These are phyloP conservation scores for Blastobasis lacticolella DNA, from an alignment of 2,888 invertebrate species.

Conservation along the genomic window DNA sequence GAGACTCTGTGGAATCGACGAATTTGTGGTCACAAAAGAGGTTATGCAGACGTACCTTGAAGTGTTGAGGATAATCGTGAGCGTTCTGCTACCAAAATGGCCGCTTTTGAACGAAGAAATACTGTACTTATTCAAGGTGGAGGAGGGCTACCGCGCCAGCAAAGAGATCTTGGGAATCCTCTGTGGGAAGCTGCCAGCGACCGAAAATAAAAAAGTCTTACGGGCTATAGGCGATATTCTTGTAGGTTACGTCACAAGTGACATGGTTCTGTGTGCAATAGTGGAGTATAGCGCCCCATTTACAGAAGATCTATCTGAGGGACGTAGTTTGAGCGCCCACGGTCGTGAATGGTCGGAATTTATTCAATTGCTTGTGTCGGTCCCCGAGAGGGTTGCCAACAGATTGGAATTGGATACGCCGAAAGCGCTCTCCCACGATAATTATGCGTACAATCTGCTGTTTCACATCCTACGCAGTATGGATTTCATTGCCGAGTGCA, in stretches of 20 bases:
- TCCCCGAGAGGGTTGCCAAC: slow-evolving; percentile 84
- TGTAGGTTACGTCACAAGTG: slow-evolving; percentile 68
- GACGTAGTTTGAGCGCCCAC: slow-evolving; percentile 12
- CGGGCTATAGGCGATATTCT: slow-evolving; percentile 54
- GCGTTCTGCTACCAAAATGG: slow-evolving; percentile 73
- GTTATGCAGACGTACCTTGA: slow-evolving; percentile 61
- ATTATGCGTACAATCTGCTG: slow-evolving; percentile 74
- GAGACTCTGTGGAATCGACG: slow-evolving; percentile 74
- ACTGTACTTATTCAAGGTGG: slow-evolving; percentile 63
- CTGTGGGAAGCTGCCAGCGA: slow-evolving; percentile 60
- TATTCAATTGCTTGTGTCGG: slow-evolving; percentile 76
- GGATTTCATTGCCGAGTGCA: slow-evolving; percentile 72
- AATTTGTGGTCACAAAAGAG: slow-evolving; percentile 27
- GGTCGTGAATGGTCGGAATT: slow-evolving; percentile 63
- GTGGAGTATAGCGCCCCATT: slow-evolving; percentile 40
- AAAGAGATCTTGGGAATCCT: slow-evolving; percentile 63
- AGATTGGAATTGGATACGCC: slow-evolving; percentile 71
- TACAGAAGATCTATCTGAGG: slow-evolving; percentile 18
- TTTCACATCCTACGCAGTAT: slow-evolving; percentile 76
- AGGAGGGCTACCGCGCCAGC: slow-evolving; percentile 64
- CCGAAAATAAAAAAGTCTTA: slow-evolving; percentile 33
- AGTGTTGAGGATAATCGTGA: slow-evolving; percentile 63
- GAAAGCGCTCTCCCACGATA: slow-evolving; percentile 70
- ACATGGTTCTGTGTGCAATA: slow-evolving; percentile 70
- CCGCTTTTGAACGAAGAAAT: slow-evolving; percentile 65